These are phyloP conservation scores for Darevskia nairensis DNA, from an alignment of 2,797 vertebrate genomes.

Conservation along the genomic window DNA sequence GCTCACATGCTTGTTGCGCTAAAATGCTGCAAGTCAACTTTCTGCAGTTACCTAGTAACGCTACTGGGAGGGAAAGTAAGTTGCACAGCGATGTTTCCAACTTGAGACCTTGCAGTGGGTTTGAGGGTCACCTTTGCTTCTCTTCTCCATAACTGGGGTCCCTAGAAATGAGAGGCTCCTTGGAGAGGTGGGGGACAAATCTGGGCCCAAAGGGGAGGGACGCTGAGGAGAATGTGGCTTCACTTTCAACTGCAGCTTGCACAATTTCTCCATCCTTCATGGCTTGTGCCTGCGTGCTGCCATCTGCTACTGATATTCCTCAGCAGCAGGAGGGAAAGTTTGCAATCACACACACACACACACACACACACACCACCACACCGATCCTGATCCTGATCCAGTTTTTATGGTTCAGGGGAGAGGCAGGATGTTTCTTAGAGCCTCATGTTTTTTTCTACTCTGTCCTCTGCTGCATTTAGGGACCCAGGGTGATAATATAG, in stretches of 20 bases:
- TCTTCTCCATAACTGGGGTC: background rate
- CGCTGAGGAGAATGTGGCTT: background rate
- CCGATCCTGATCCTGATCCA: background rate
- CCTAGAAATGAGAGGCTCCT: background rate
- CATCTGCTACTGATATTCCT: background rate
- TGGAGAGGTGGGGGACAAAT: background rate
- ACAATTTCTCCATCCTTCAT: no score
- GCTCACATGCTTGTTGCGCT: constrained; percentile 1
- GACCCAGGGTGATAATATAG: background rate
- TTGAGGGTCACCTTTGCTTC: background rate
- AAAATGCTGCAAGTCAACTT: constrained; percentile 18
- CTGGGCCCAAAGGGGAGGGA: background rate
- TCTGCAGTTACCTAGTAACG: constrained; percentile 37
- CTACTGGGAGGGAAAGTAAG: background rate
- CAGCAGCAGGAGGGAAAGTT: no score
- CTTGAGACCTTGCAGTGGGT: background rate
- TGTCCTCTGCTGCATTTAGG: background rate
- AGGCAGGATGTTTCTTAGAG: background rate
- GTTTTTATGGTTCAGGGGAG: background rate
- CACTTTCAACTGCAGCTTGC: background rate
- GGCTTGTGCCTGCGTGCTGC: background rate
- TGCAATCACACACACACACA: no score
- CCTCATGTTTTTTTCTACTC: background rate
- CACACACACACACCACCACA: no score
- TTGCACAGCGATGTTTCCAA: constrained; percentile 6